A percentile compares a stretch with the other conserved stretches of the same genome.
Conservation (phyloP, 64 coral and sea anemone genomes). For the Dendronephthya gigantea region DNA sequence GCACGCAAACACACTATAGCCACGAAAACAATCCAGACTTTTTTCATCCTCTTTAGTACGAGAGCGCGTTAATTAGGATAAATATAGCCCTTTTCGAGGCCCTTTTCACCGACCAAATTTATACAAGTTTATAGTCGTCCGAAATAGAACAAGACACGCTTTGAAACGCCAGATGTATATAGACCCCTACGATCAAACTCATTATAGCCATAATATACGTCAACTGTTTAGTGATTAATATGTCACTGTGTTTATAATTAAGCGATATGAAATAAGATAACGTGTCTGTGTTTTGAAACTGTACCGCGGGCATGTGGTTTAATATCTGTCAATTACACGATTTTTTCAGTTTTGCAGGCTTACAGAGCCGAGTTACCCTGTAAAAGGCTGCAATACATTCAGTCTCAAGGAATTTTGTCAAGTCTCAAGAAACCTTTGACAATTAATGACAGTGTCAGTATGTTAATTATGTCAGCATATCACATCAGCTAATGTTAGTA, state of each 20-base stretch:
- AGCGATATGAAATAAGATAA: not conserved
- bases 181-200: not conserved
- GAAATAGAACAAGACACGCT: not conserved
- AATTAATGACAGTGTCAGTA: no score
- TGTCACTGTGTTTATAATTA: not conserved
- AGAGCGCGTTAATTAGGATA: no score
- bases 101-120: not conserved
- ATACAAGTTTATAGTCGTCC: not conserved
- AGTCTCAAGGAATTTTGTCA: no score
- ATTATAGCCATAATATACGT: not conserved
- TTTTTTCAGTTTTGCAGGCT: no score
- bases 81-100: no score
- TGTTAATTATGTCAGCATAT: no score
- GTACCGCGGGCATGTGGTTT: not conserved
- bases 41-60: not conserved
- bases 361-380: no score
- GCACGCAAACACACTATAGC: not conserved
- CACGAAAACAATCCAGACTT: not conserved
- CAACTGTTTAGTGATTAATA: not conserved
- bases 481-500: no score
- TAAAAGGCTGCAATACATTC: no score
- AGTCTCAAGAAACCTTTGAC: no score
- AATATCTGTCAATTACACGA: not conserved
- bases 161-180: not conserved
- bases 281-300: not conserved